Base-by-base conservation (phyloP, 2,797 vertebrate species). In the Furcifer pardalis region DNA sequence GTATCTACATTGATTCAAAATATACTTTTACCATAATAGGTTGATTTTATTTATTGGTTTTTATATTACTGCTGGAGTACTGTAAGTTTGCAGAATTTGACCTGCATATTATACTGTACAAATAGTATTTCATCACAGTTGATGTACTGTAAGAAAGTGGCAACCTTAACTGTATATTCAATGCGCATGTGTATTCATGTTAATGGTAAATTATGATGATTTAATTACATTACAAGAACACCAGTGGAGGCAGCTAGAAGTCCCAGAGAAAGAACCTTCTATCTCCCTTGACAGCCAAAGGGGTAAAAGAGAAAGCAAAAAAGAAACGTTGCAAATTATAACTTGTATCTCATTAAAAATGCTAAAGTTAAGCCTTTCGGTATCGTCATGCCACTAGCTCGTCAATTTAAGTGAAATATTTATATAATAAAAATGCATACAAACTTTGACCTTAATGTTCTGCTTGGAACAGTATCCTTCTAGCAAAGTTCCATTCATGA, bases 161-260 rank as follows among this genome's bases (percentile, higher is more conserved):
- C 1, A 89, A 90, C 75, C 91, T 90, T 79, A 90, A 42, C 27
- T 89, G 89, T 88, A 87, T 94, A 84, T 89, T 91, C 91, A 93
- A 89, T 92, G 89, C 93, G 92, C 91, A 92, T 95, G 91, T 94
- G 91, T 86, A 92, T 82, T 91, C 17, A 23, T 82, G 91, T 87
- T 91, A 86, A 88, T 86, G 90, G 79, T 92, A 94, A 94, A 89
- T 93, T 93, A n/a, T n/a, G n/a, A n/a, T n/a, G n/a, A n/a, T n/a
- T n/a, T n/a, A n/a, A n/a, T n/a, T n/a, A n/a, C n/a, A n/a, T n/a
- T n/a, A n/a, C n/a, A n/a, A n/a, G n/a, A n/a, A n/a, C n/a, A n/a
- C n/a, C n/a, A n/a, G n/a, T n/a, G n/a, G n/a, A n/a, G n/a, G n/a
- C n/a, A n/a, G n/a, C n/a, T n/a, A n/a, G n/a, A n/a, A n/a, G n/a